Conservation (phyloP, 2,113 vertebrate genomes). For the Malaclemys terrapin region DNA sequence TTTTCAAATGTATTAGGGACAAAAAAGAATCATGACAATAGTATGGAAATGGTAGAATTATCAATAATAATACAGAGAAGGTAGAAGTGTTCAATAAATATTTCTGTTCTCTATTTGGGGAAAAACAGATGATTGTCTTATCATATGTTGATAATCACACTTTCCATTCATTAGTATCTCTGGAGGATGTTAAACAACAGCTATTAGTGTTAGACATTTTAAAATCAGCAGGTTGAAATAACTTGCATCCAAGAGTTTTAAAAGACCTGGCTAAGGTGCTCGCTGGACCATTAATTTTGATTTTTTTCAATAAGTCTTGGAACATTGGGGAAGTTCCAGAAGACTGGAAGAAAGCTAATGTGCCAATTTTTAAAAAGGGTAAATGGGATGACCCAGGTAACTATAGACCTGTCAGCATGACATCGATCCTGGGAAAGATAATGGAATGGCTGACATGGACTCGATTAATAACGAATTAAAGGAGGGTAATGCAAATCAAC, state of each 20-base stretch:
- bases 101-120: background rate
- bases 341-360: background rate
- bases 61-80: background rate
- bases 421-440: background rate
- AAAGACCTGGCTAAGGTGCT: background rate
- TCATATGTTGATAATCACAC: too few relatives aligned
- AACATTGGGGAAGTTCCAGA: background rate
- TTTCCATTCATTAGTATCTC: too few relatives aligned
- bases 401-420: background rate
- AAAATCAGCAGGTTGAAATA: background rate
- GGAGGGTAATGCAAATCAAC: background rate
- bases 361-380: background rate
- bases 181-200: too few relatives aligned
- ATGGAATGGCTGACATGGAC: background rate
- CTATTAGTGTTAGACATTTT: background rate
- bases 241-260: background rate
- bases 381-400: background rate
- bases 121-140: background rate
- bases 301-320: background rate
- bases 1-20: background rate
- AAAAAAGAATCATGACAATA: background rate
- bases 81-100: background rate
- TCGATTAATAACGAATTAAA: background rate
- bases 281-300: background rate
- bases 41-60: background rate